Percentiles rank a stretch among this genome's conserved stretches.
These are phyloP conservation scores for Squalus acanthias DNA, from an alignment of 2,797 vertebrate genomes.

Conservation along the genomic window DNA sequence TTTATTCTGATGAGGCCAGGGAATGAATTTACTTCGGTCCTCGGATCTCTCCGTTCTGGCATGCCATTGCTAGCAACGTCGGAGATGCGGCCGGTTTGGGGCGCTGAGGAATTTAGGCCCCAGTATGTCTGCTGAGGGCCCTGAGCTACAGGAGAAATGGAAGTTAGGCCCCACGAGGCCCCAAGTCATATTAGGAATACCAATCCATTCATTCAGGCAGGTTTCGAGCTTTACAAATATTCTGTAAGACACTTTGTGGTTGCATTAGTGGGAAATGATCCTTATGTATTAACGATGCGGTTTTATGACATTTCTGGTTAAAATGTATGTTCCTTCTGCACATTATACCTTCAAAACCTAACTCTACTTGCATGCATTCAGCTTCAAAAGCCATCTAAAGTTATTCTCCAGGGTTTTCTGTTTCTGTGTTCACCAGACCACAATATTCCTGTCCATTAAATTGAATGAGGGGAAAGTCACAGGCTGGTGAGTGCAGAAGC, in stretches of 20 bases:
- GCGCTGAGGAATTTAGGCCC: neutral
- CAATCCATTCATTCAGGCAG: neutral
- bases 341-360: neutral
- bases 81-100: neutral
- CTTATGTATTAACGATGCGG: neutral
- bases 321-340: neutral
- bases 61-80: neutral
- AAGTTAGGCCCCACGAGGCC: neutral
- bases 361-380: neutral
- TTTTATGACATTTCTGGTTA: neutral
- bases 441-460: neutral
- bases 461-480: neutral
- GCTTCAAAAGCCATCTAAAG: neutral
- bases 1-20: neutral
- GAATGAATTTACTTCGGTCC: neutral
- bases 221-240: neutral
- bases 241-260: neutral
- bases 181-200: neutral
- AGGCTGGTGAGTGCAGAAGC: neutral
- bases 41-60: neutral
- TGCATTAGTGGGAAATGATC: neutral
- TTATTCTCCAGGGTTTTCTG: neutral
- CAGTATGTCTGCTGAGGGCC: neutral
- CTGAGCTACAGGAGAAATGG: neutral
- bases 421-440: neutral